Base-by-base conservation (phyloP, 2,888 invertebrate genomes). In the Chymomyza amoena region DNA sequence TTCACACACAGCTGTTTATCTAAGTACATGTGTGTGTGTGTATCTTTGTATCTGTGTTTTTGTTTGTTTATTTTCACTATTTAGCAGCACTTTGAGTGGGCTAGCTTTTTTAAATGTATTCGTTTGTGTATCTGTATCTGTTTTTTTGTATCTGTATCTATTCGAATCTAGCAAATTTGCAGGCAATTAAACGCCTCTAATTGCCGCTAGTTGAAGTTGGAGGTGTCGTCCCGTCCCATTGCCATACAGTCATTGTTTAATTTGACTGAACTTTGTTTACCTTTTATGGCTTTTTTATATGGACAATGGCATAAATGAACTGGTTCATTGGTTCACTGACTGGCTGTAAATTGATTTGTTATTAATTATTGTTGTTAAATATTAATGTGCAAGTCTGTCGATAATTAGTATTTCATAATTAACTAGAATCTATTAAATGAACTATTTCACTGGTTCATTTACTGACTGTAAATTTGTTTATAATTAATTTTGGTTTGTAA, bases 271-370 rank as follows among this genome's bases (percentile, higher is more conserved):
- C 16, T 56, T 54, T 65, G 36, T 32, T 32, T 60, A 15, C 64
- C 61, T 66, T 50, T 65, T 65, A 70, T 69, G 59, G 67, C 32
- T 74, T 79, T 80, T 77, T 69, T 66, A 54, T 77, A 61, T n/a
- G n/a, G 52, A 65, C 68, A 70, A 74, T 64, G 61, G 54, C 10
- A 25, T 68, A 63, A 68, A 61, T 45, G 39, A 45, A 45, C 39
- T 45, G 13, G 39, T 45, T 45, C 39, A 13, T 45, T 45, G 39
- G 39, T 45, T 13, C 39, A 13, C 13, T 45, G 2, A 13, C 39
- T 45, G 39, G 39, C 39, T 45, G 10, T 13, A 13, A 45, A 45
- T 15, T 1, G 10, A 45, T 45, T 45, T 45, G 39, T 45, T 32
- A 32, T 32, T 32, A 32, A 32, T 32, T 25, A 25, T 20, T 20